Conservation (phyloP, 2,797 vertebrate species). For the Anabacerthia variegaticeps region DNA sequence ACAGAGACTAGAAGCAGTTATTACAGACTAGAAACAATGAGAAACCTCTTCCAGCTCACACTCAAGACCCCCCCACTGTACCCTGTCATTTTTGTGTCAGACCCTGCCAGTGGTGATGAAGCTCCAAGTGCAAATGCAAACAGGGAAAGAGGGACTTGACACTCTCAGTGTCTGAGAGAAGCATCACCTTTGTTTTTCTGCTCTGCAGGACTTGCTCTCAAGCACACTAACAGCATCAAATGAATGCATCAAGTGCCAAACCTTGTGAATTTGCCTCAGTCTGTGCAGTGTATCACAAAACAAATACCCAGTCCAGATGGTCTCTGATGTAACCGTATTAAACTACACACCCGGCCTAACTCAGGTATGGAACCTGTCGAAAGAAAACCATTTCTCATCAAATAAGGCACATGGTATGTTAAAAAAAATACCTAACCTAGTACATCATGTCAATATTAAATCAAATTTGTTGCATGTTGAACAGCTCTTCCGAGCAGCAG, state of each 20-base stretch:
- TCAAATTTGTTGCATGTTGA: constrained; percentile 40
- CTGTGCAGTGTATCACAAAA: not conserved
- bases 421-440: constrained; percentile 27
- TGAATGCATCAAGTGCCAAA: not conserved
- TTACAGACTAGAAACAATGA: not conserved
- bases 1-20: not conserved
- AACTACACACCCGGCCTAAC: not conserved
- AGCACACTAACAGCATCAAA: not conserved
- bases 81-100: not conserved
- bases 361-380: not conserved
- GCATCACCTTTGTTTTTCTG: not conserved
- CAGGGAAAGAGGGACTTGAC: not conserved
- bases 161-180: not conserved
- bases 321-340: not conserved
- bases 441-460: constrained; percentile 59
- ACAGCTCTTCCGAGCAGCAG: constrained; percentile 6
- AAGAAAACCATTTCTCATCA: constrained; percentile 33
- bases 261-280: not conserved
- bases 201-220: not conserved
- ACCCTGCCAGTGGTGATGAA: not conserved
- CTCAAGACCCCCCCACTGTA: rapidly evolving
- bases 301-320: not conserved
- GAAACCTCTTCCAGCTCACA: not conserved
- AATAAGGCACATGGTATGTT: constrained; percentile 20
- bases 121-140: not conserved